Evolutionary conservation across 2,888 invertebrate genomes (phyloP).

Genomic region (Deilephila porcellus): DNA sequence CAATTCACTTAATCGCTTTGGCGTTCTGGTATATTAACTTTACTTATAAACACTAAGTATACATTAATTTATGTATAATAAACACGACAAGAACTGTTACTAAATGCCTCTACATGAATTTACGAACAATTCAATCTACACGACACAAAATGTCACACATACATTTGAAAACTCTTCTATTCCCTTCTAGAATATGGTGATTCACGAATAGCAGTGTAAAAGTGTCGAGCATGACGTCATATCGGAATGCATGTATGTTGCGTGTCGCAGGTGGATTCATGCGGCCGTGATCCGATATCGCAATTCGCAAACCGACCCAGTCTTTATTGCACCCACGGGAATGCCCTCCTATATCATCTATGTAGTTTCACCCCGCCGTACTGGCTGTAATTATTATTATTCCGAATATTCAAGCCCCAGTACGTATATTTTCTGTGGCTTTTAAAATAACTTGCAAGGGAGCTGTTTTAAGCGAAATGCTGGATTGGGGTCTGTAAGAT

Average conservation of each 20-base stretch:
- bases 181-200: not conserved
- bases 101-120: no score
- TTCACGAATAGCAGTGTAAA: not conserved
- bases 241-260: conserved; percentile 36
- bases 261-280: conserved; percentile 59
- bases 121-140: no score
- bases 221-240: not conserved
- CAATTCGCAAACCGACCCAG: conserved; percentile 58
- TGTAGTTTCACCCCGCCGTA: conserved; percentile 29
- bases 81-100: no score
- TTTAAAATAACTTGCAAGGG: not conserved
- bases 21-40: no score
- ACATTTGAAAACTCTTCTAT: not conserved
- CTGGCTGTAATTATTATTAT: conserved; percentile 27
- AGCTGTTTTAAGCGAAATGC: no score
- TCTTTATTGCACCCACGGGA: conserved; percentile 68
- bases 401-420: not conserved
- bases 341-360: conserved; percentile 53
- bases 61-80: no score
- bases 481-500: no score
- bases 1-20: no score
- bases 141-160: no score
- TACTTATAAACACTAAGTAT: no score
- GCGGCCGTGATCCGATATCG: conserved; percentile 47
- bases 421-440: not conserved